A percentile compares a stretch with the other conserved stretches of the same genome.
phyloP scores from a whole-genome alignment of 2,113 vertebrate species.

The Melanerpes aurifrons region DNA sequence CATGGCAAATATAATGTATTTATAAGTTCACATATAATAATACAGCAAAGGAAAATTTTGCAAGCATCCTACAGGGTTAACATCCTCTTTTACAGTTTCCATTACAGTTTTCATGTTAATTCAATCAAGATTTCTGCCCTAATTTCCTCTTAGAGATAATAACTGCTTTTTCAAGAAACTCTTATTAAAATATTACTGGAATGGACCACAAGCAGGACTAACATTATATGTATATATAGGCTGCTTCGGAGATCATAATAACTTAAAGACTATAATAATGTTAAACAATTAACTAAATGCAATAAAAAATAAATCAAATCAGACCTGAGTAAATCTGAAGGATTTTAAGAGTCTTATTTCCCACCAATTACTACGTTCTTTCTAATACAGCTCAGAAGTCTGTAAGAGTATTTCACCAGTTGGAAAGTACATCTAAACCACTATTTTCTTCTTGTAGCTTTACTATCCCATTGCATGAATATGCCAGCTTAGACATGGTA shows the following conservation, averaged over 20 bases:
- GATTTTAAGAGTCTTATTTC: slow-evolving; percentile 4
- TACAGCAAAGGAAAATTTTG: slow-evolving; percentile 6
- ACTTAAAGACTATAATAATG: slow-evolving; percentile 26
- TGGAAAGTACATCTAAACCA: not conserved
- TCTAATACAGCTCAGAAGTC: not conserved
- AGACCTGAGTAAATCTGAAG: slow-evolving; percentile 31
- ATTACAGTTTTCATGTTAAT: slow-evolving; percentile 54
- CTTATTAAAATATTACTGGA: slow-evolving; percentile 59
- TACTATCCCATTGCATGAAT: not conserved
- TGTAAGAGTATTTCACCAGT: not conserved
- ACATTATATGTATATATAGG: slow-evolving; percentile 11
- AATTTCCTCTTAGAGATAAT: slow-evolving; percentile 58
- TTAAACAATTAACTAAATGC: slow-evolving; percentile 47
- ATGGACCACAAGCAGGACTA: slow-evolving; percentile 35
- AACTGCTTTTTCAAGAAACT: slow-evolving; percentile 66
- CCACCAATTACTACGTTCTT: not conserved
- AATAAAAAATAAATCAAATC: slow-evolving; percentile 33
- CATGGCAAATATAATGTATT: not conserved
- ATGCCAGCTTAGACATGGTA: not conserved
- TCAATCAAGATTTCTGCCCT: slow-evolving; percentile 49
- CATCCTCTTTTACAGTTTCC: slow-evolving; percentile 21
- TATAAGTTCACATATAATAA: slow-evolving; percentile 10
- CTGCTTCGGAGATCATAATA: slow-evolving; percentile 12
- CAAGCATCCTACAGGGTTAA: slow-evolving; percentile 15
- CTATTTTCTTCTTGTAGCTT: not conserved